These are phyloP conservation scores for Hystrix brachyura DNA, from an alignment of 2,113 vertebrate species.

Conservation along the genomic window DNA sequence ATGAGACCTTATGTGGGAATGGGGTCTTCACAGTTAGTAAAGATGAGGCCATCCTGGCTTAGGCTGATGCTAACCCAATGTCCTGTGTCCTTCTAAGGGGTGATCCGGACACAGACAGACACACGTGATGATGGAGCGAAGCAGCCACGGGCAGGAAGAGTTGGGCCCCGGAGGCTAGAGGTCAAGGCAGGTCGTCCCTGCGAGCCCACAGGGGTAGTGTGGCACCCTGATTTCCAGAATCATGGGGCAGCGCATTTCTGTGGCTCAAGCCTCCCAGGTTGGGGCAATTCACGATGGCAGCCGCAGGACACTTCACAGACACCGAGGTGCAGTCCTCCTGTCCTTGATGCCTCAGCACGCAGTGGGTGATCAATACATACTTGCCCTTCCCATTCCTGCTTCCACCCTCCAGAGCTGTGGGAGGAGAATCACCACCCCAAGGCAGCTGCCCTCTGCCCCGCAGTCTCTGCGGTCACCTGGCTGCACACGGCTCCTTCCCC, in stretches of 20 bases:
- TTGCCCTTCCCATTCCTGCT: too few species aligned
- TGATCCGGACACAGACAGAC: too few species aligned
- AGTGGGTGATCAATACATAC: too few species aligned
- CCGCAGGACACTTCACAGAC: not conserved
- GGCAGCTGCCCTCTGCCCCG: not conserved
- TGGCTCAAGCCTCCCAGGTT: too few species aligned
- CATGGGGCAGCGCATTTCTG: too few species aligned
- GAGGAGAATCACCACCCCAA: not conserved
- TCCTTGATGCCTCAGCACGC: not conserved
- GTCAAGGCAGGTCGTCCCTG: accelerated
- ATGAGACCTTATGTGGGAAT: not conserved
- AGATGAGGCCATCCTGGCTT: not conserved
- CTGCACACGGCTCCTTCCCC: not conserved
- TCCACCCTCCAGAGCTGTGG: not conserved
- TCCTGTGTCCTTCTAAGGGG: not conserved
- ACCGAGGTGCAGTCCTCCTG: not conserved
- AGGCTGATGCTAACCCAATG: too few species aligned
- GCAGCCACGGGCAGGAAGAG: not conserved
- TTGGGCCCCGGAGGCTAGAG: not conserved
- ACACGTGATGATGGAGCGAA: accelerated
- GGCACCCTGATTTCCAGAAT: not conserved
- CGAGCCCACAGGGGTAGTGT: accelerated
- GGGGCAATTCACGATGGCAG: not conserved
- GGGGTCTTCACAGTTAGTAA: not conserved
- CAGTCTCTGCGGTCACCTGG: not conserved